These are phyloP conservation scores for Drosophila sordidula DNA, from an alignment of 2,888 invertebrate genomes.

Conservation along the genomic window DNA sequence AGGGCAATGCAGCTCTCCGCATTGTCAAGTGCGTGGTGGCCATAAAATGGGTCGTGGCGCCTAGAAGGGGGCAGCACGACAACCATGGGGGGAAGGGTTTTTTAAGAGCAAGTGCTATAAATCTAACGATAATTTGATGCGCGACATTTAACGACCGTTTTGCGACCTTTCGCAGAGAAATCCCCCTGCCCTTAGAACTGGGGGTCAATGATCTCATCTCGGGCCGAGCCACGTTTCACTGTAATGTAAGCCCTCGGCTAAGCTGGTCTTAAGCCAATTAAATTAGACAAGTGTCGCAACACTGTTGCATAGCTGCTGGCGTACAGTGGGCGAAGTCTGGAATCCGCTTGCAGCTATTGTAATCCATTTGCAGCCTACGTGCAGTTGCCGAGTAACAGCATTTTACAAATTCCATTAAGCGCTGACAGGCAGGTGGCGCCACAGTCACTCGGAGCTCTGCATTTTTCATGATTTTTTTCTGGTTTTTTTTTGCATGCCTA, in stretches of 20 bases:
- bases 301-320: conserved; percentile 52
- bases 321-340: not conserved
- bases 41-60: conserved; percentile 19
- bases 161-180: conserved; percentile 21
- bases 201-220: conserved; percentile 43
- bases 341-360: too few species aligned
- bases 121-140: conserved; percentile 68
- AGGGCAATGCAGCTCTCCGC: conserved; percentile 15
- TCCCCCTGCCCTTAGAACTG: not conserved
- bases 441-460: conserved; percentile 24
- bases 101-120: conserved; percentile 46
- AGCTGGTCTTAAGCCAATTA: conserved; percentile 52
- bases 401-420: conserved; percentile 4
- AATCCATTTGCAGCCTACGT: conserved; percentile 20
- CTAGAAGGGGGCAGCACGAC: conserved; percentile 19
- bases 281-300: conserved; percentile 39
- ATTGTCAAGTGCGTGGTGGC: not conserved
- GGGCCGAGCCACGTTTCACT: conserved; percentile 7
- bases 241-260: conserved; percentile 30
- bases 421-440: conserved; percentile 42
- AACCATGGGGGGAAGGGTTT: not conserved
- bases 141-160: conserved; percentile 56
- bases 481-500: conserved; percentile 7
- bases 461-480: conserved; percentile 42
- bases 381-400: not conserved